phyloP scores from a whole-genome alignment of 1,140 invertebrate species.

The Gonatopus flavifemur region DNA sequence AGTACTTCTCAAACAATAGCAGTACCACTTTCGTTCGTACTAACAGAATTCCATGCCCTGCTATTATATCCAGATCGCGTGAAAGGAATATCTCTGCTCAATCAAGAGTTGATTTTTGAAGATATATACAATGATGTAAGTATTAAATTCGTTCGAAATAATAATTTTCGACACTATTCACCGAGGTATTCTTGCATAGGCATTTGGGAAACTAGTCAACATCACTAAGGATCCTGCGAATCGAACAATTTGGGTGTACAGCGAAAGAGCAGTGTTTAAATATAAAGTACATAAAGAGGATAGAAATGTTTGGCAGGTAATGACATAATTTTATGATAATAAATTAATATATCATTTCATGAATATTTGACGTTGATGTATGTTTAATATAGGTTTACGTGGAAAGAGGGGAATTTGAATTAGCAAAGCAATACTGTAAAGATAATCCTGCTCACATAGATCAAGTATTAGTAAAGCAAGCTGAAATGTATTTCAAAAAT shows the following conservation, averaged over 20 bases:
- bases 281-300: conserved; percentile 86
- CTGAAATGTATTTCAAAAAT: conserved; percentile 81
- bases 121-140: conserved; percentile 75
- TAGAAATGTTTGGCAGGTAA: conserved; percentile 80
- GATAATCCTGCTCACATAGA: conserved; percentile 79
- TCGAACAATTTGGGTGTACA: conserved; percentile 82
- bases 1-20: conserved; percentile 33
- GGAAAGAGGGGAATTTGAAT: conserved; percentile 82
- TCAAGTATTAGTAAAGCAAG: conserved; percentile 84
- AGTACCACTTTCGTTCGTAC: conserved; percentile 74
- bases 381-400: conserved; percentile 71
- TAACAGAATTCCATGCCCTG: conserved; percentile 90
- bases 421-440: conserved; percentile 80
- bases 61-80: conserved; percentile 82
- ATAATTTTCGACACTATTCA: background rate
- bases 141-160: conserved; percentile 12
- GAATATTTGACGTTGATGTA: conserved; percentile 30
- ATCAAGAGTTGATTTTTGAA: conserved; percentile 85
- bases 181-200: conserved; percentile 58
- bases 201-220: conserved; percentile 77
- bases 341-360: conserved; percentile 4
- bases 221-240: conserved; percentile 81
- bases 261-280: conserved; percentile 80
- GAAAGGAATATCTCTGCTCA: conserved; percentile 82
- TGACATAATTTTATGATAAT: conserved; percentile 10